Conservation (phyloP, 2,888 invertebrate species). For the Malacosoma neustria region DNA sequence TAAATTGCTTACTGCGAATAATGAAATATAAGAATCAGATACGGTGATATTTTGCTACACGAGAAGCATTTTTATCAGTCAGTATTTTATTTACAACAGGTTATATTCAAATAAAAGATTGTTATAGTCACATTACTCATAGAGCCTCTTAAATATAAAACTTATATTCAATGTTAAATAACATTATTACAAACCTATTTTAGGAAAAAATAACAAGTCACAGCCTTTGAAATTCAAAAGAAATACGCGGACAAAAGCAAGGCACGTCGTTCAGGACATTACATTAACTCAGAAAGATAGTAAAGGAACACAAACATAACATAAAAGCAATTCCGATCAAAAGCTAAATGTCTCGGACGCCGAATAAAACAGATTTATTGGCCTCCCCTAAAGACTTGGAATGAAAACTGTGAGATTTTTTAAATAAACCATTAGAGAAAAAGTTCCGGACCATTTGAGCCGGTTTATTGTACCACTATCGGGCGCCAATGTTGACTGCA, state of each 20-base stretch:
- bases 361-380: conserved; percentile 65
- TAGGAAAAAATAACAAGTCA: conserved; percentile 3
- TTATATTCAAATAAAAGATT: conserved; percentile 12
- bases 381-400: conserved; percentile 51
- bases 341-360: conserved; percentile 57
- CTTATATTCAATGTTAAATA: not conserved
- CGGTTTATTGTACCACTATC: conserved; percentile 66
- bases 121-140: not conserved
- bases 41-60: too few species aligned
- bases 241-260: conserved; percentile 28
- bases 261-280: conserved; percentile 48
- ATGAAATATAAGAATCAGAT: too few species aligned
- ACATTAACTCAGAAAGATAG: conserved; percentile 56
- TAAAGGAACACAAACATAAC: conserved; percentile 61
- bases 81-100: too few species aligned
- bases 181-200: too few species aligned
- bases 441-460: conserved; percentile 70
- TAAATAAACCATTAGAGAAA: conserved; percentile 72
- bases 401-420: conserved; percentile 69
- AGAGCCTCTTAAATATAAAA: not conserved
- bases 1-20: too few species aligned
- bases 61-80: too few species aligned
- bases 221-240: conserved; percentile 24
- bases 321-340: conserved; percentile 69
- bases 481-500: conserved; percentile 58